These are phyloP conservation scores for Ecliptopera silaceata DNA, from an alignment of 2,888 invertebrate species.

Conservation along the genomic window DNA sequence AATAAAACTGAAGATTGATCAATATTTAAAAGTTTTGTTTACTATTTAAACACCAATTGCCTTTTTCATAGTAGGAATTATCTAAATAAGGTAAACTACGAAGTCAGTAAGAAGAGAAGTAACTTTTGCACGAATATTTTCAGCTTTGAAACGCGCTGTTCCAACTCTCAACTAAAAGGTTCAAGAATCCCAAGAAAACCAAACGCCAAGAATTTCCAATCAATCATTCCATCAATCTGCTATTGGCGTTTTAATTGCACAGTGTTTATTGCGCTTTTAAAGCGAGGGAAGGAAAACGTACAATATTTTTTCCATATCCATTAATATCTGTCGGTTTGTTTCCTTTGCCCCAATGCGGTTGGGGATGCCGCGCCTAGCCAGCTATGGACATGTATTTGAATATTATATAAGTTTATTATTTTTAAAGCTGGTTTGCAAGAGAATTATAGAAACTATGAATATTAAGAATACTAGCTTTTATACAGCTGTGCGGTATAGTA, in stretches of 20 bases:
- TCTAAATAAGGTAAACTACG: too few species aligned
- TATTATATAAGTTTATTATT: neutral
- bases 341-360: conserved; percentile 74
- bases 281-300: conserved; percentile 79
- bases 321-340: conserved; percentile 87
- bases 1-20: too few species aligned
- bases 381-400: conserved; percentile 1
- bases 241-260: conserved; percentile 80
- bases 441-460: too few species aligned
- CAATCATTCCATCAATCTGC: conserved; percentile 76
- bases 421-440: too few species aligned
- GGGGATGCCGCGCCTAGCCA: conserved; percentile 23
- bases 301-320: conserved; percentile 85
- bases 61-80: too few species aligned
- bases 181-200: conserved; percentile 12
- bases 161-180: conserved; percentile 1
- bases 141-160: neutral
- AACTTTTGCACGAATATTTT: neutral
- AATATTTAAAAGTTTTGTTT: too few species aligned
- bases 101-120: too few species aligned
- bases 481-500: too few species aligned
- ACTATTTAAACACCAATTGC: too few species aligned
- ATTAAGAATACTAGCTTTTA: too few species aligned
- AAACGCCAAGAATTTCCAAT: conserved; percentile 43
- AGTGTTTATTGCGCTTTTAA: conserved; percentile 80